Base-by-base conservation (phyloP, 2,888 invertebrate species). In the Sinodicranocentrus sp. region DNA sequence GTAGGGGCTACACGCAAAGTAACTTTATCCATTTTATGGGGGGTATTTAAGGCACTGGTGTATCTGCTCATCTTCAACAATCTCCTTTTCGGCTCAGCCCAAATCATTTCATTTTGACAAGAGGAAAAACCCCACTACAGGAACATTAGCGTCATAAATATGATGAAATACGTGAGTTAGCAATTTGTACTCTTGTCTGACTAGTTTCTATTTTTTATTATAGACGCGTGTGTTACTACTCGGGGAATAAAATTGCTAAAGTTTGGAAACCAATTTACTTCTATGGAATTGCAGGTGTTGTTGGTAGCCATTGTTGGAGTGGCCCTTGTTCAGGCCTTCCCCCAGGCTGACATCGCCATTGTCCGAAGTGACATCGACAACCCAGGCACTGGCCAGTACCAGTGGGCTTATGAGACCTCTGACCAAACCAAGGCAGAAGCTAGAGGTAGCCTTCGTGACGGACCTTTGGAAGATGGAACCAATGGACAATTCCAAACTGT, bases 381-480 rank as follows among this genome's bases (percentile, higher is more conserved):
- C 59, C 43, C 75, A 19, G 86, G 86, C 28, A 73, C 43, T 48
- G 86, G 86, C 1, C 65, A 75, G 25, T 86, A 82, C 83, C 23
- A 71, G 0, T 86, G 84, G 79, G 73, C 61, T 59, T 86, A 79
- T 59, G 86, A 86, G 44, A 85, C 83, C n/a, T 79, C 84, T 26
- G 84, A 86, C 54, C 79, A 79, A 54, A 82, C 70, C 54, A 78
- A 77, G 57, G 52, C 44, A 10, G 83, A 86, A 10, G 80, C 83
- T 15, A 67, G 33, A 1, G 86, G 86, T 44, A 59, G 28, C 5
- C 54, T 77, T 17, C 65, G 61, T n/a, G 63, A 68, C 26, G 83
- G 83, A 65, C 59, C 70, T n/a, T 61, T 73, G 44, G 82, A 82
- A 17, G 82, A 82, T 70, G 83, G 83, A 63, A 83, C 83, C 54